Evolutionary conservation across 2,113 vertebrate species (phyloP).

Genomic region (Symphodus melops): DNA sequence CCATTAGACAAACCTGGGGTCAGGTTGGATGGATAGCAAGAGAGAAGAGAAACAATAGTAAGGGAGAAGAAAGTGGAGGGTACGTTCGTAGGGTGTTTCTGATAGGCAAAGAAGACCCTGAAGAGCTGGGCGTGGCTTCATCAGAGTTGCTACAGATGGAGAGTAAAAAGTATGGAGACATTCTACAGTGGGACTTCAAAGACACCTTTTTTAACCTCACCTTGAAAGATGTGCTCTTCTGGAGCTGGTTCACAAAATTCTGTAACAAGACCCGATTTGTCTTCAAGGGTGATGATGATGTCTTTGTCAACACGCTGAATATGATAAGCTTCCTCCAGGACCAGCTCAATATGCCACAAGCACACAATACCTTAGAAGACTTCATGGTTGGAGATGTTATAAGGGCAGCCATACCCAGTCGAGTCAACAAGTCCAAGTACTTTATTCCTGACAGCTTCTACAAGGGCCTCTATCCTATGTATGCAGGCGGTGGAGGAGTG

Average conservation of each 20-base stretch:
- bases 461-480: slow-evolving; percentile 77
- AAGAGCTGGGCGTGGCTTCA: not conserved
- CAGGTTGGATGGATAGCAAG: slow-evolving; percentile 58
- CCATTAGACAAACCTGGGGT: slow-evolving; percentile 82
- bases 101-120: slow-evolving; percentile 60
- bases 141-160: slow-evolving; percentile 63
- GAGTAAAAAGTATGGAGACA: slow-evolving; percentile 67
- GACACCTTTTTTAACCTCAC: slow-evolving; percentile 86
- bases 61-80: slow-evolving; percentile 20
- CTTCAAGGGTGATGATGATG: slow-evolving; percentile 84
- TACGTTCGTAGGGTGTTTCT: slow-evolving; percentile 80
- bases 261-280: slow-evolving; percentile 70
- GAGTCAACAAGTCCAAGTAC: slow-evolving; percentile 70
- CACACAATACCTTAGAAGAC: slow-evolving; percentile 2
- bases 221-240: slow-evolving; percentile 84
- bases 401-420: slow-evolving; percentile 38
- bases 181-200: slow-evolving; percentile 83
- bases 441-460: slow-evolving; percentile 82
- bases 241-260: slow-evolving; percentile 75
- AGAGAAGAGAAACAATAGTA: slow-evolving; percentile 2
- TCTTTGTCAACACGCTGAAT: slow-evolving; percentile 79
- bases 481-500: slow-evolving; percentile 81
- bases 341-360: slow-evolving; percentile 28
- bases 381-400: slow-evolving; percentile 82
- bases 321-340: slow-evolving; percentile 71